phyloP scores from a whole-genome alignment of 2,797 vertebrate genomes.

The Carcharodon carcharias region DNA sequence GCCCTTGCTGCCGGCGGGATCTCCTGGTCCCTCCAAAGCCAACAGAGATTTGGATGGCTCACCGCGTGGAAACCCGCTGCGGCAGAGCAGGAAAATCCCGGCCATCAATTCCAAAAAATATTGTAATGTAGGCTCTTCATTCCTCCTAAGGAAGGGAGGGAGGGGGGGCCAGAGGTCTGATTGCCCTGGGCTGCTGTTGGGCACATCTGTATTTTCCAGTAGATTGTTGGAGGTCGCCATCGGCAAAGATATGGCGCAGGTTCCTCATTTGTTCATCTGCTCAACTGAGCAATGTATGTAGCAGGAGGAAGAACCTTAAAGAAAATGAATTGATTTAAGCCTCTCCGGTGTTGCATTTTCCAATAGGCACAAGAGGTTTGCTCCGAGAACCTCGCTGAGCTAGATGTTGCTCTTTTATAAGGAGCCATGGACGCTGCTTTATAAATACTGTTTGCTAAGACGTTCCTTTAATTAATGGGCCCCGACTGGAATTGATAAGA shows the following conservation, averaged over 20 bases:
- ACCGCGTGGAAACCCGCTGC: too few species aligned
- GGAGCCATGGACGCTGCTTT: neutral
- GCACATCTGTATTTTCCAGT: neutral
- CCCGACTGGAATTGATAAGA: slow-evolving; percentile 10
- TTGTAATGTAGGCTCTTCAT: neutral
- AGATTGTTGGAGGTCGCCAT: neutral
- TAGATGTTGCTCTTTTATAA: neutral
- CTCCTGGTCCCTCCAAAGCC: too few species aligned
- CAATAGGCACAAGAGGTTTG: neutral
- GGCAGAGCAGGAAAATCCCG: too few species aligned
- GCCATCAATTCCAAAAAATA: too few species aligned
- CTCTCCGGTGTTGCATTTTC: neutral
- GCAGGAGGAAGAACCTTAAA: neutral
- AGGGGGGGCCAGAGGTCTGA: neutral
- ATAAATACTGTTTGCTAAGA: neutral
- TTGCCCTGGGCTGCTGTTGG: neutral
- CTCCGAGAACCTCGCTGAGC: neutral
- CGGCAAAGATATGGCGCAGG: neutral
- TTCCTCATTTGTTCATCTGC: neutral
- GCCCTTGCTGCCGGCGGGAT: too few species aligned
- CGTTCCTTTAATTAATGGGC: neutral
- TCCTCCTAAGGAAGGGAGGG: neutral
- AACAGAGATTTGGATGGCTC: too few species aligned
- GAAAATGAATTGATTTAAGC: neutral
- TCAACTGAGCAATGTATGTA: too few species aligned